phyloP scores from a whole-genome alignment of 2,113 vertebrate genomes.

The Probosciger aterrimus region DNA sequence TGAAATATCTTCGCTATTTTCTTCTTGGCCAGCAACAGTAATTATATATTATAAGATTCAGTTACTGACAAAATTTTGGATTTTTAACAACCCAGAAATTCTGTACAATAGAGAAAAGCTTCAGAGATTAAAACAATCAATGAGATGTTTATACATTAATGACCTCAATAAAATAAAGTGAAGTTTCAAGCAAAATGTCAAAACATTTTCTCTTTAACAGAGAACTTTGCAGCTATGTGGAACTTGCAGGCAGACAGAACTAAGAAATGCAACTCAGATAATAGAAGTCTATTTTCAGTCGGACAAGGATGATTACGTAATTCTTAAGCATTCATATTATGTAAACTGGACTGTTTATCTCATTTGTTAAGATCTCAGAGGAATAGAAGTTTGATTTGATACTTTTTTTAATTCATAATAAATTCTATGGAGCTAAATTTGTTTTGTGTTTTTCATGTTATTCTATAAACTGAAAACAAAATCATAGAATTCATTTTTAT shows the following conservation, averaged over 20 bases:
- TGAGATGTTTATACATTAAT: background rate
- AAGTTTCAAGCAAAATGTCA: slow-evolving; percentile 8
- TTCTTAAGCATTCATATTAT: background rate
- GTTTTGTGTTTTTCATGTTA: background rate
- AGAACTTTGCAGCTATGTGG: background rate
- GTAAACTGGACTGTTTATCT: background rate
- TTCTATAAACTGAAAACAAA: background rate
- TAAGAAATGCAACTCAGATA: background rate
- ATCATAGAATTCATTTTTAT: background rate
- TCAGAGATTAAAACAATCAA: background rate
- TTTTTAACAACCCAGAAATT: background rate
- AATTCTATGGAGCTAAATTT: background rate
- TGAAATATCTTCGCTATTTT: slow-evolving; percentile 42
- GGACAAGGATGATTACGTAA: background rate
- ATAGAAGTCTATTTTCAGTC: background rate
- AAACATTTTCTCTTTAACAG: slow-evolving; percentile 24
- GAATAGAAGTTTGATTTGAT: background rate
- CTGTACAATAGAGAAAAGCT: background rate
- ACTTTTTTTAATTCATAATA: background rate
- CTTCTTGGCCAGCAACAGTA: background rate
- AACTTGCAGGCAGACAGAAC: background rate
- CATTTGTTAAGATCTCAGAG: background rate
- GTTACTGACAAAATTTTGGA: background rate
- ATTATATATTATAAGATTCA: background rate
- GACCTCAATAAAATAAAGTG: background rate